Evolutionary conservation across 2,888 invertebrate genomes (phyloP), one percentile per base, ranked within the genome.

Genomic region (Oscheius sp.): DNA sequence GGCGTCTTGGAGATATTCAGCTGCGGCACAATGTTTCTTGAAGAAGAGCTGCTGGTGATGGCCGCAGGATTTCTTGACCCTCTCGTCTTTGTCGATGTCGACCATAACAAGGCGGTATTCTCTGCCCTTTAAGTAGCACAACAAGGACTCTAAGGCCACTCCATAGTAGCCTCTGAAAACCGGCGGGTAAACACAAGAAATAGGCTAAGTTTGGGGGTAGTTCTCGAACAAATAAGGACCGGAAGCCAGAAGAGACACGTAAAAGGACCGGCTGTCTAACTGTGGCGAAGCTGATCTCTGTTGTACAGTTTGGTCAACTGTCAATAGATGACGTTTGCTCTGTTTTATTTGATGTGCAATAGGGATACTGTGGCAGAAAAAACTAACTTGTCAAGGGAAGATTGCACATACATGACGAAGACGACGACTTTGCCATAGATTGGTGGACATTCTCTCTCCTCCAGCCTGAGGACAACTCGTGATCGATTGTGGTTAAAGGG

Each of bases 1-100:
- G n/a, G 84, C 76, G 52, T 86, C 82, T 13, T 82, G 73, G 46
- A 88, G 74, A 73, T 88, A 88, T 25, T 82, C 82, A 1, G 87
- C 80, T 0, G 86, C 88, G 0, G 87, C 86, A 64, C 87, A 87
- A 69, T 87, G 87, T 64, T 87, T 87, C 55, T 83, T 81, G 84
- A 86, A 87, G 77, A 86, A 86, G 43, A 86, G 74, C 77, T 81
- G 80, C 55, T 81, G 77, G 69, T 86, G 82, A 45, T 78, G 76
- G 43, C 78, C 77, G 69, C 84, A 84, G 18, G 79, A 73, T 29
- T 76, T 72, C 43, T 80, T 78, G 2, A 84, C 83, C 16, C 80
- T 63, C 29, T 74, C 73, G 46, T 86, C 86, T 41, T 76, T 83
- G 71, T 84, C 81, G 46, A 86, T 74, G 75, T 87, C 84, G 18